Percentiles rank a stretch among this genome's conserved stretches.
Conservation (phyloP, 2,888 invertebrate species). For the Alloplasta piceator region DNA sequence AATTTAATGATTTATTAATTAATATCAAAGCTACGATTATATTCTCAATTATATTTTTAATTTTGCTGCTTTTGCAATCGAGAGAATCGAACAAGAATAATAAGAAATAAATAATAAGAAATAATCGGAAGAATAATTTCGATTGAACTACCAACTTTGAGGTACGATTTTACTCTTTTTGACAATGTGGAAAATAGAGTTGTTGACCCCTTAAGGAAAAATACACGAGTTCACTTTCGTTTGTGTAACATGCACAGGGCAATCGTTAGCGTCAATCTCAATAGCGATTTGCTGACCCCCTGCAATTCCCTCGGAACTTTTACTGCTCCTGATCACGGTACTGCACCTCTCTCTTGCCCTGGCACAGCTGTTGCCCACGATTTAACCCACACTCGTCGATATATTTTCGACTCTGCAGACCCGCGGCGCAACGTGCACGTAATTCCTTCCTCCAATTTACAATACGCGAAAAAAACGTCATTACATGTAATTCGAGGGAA, state of each 20-base stretch:
- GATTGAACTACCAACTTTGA: no score
- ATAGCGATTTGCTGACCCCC: constrained; percentile 45
- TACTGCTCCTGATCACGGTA: constrained; percentile 55
- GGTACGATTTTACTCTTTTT: no score
- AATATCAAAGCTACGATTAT: no score
- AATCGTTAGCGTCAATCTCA: constrained; percentile 53
- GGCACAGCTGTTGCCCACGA: constrained; percentile 34
- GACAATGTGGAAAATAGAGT: no score
- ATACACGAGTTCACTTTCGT: constrained; percentile 48
- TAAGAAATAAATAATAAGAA: no score
- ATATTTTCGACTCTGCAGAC: constrained; percentile 31
- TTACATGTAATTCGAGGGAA: constrained; percentile 32
- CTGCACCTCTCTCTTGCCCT: constrained; percentile 12
- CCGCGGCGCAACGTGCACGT: constrained; percentile 16
- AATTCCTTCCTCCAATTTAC: constrained; percentile 33
- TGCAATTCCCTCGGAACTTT: constrained; percentile 47
- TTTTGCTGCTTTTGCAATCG: no score
- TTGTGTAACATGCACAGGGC: constrained; percentile 20
- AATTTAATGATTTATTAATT: no score
- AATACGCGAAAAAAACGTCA: constrained; percentile 31
- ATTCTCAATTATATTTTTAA: no score
- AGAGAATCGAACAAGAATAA: no score
- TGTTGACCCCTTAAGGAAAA: neutral
- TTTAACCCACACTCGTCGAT: constrained; percentile 39
- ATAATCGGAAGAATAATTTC: no score